Conservation (phyloP, 1,140 invertebrate species). For the Neuroterus valhalla region DNA sequence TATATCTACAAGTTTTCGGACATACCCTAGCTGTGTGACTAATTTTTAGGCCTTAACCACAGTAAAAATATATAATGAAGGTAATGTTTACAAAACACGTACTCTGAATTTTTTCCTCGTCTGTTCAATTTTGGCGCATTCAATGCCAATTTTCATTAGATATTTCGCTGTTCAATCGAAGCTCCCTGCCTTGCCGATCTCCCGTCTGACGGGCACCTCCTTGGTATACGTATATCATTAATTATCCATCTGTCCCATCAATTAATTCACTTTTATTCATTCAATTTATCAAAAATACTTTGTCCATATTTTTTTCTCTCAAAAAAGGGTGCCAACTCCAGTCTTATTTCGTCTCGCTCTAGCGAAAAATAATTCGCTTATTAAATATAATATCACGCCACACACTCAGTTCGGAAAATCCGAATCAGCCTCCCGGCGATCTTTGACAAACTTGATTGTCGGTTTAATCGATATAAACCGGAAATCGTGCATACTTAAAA, state of each 20-base stretch:
- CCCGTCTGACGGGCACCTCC: constrained; percentile 28
- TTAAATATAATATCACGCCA: constrained; percentile 30
- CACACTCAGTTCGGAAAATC: constrained; percentile 1
- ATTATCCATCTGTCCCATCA: constrained; percentile 21
- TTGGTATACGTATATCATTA: constrained; percentile 19
- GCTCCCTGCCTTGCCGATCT: constrained; percentile 40
- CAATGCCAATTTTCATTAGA: not conserved
- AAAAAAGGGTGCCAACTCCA: constrained; percentile 28
- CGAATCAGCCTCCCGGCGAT: constrained; percentile 11
- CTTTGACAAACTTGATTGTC: not conserved
- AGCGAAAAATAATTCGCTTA: constrained; percentile 37
- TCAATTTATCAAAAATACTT: constrained; percentile 62
- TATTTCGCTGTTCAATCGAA: constrained; percentile 43
- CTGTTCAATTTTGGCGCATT: not conserved
- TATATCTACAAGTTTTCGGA: not conserved
- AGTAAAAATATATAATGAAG: constrained; percentile 47
- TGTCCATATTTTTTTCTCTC: constrained; percentile 30
- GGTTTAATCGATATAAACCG: constrained; percentile 19
- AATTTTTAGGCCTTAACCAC: constrained; percentile 62
- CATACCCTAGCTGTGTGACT: constrained; percentile 32
- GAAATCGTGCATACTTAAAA: not conserved
- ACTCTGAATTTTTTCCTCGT: not conserved
- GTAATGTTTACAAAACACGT: constrained; percentile 27
- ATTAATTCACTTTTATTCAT: constrained; percentile 46
- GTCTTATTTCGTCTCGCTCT: constrained; percentile 34